These are phyloP conservation scores for Morpho achilles DNA, from an alignment of 2,888 invertebrate species.

Conservation along the genomic window DNA sequence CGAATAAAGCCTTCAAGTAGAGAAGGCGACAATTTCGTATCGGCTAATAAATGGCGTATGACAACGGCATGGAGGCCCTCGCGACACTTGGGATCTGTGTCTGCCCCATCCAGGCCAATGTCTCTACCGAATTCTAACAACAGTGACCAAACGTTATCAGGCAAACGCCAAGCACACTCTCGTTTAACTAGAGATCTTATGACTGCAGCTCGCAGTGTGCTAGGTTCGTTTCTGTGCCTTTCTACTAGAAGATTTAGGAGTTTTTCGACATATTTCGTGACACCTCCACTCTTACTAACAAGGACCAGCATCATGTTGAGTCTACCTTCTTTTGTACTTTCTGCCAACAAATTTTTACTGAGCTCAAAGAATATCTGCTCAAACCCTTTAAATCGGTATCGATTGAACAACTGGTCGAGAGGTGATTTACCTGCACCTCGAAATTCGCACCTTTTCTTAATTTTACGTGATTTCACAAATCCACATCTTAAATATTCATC, in stretches of 20 bases:
- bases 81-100: conserved; percentile 38
- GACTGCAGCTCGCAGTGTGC: conserved; percentile 48
- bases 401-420: conserved; percentile 49
- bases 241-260: conserved; percentile 41
- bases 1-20: conserved; percentile 39
- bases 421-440: conserved; percentile 27
- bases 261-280: conserved; percentile 38
- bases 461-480: neutral
- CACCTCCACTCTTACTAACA: conserved; percentile 56
- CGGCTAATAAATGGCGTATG: conserved; percentile 41
- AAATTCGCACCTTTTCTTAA: neutral
- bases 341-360: conserved; percentile 38
- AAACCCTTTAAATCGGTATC: conserved; percentile 49
- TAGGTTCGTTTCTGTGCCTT: conserved; percentile 48
- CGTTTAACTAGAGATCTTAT: conserved; percentile 56
- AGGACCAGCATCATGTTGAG: conserved; percentile 56
- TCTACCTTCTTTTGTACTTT: conserved; percentile 44
- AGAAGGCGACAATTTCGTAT: conserved; percentile 25
- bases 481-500: neutral
- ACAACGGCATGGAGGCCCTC: conserved; percentile 57
- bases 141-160: conserved; percentile 42
- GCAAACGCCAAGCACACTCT: conserved; percentile 50
- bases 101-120: conserved; percentile 50
- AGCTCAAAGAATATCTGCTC: conserved; percentile 46
- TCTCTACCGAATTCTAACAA: conserved; percentile 46